Evolutionary conservation across 2,113 vertebrate genomes (phyloP).

Genomic region (Spilogale gracilis): DNA sequence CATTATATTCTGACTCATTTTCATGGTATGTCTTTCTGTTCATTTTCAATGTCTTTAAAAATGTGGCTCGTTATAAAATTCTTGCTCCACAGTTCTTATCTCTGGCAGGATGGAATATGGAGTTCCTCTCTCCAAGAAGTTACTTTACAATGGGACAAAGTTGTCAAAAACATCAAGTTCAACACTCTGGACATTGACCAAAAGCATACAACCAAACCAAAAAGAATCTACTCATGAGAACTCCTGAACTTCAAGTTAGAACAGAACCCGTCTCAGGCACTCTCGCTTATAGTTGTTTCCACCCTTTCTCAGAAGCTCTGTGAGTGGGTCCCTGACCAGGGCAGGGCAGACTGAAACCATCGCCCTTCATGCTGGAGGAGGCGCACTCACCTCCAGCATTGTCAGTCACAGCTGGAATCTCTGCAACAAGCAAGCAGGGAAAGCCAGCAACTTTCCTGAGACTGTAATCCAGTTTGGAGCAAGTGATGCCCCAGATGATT

Average conservation of each 20-base stretch:
- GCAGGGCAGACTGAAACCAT: no score
- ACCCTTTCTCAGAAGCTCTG: not conserved
- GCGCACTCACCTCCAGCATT: rapidly evolving
- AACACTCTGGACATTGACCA: not conserved
- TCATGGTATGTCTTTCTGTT: not conserved
- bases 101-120: not conserved
- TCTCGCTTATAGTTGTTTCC: rapidly evolving
- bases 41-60: not conserved
- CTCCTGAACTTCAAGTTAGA: rapidly evolving
- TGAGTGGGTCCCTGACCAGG: rapidly evolving
- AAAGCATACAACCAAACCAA: not conserved
- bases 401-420: no score
- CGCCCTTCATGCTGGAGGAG: rapidly evolving
- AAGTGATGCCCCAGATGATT: not conserved
- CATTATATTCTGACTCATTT: not conserved
- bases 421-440: not conserved
- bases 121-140: not conserved
- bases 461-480: no score
- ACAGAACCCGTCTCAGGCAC: rapidly evolving
- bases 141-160: not conserved
- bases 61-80: not conserved
- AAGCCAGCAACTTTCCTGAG: no score
- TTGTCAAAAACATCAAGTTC: not conserved
- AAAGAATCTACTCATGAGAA: not conserved
- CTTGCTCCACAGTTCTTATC: not conserved